These are phyloP conservation scores for Cremastinae sp. DNA, from an alignment of 2,888 invertebrate species.

Conservation along the genomic window DNA sequence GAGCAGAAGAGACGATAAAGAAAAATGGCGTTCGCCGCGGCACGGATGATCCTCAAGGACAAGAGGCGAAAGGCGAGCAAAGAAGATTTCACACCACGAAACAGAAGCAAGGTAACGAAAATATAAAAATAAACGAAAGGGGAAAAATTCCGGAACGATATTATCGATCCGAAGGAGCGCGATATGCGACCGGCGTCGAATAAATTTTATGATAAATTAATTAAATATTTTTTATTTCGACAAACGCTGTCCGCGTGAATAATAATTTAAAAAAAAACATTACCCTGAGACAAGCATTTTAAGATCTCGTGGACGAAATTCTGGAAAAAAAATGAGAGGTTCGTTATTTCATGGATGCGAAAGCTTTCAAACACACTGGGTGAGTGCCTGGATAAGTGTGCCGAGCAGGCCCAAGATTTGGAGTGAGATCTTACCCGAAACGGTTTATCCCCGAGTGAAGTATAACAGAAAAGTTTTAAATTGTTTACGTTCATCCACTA, in stretches of 20 bases:
- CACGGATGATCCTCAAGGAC: conserved; percentile 92
- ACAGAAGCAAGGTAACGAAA: conserved; percentile 89
- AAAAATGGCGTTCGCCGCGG: conserved; percentile 92
- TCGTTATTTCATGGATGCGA: conserved; percentile 2
- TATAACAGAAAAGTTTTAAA: conserved; percentile 26
- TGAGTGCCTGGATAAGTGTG: conserved; percentile 9
- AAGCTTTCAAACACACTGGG: background rate
- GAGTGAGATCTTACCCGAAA: conserved; percentile 14
- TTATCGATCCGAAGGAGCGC: too few species aligned
- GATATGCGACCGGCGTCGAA: background rate
- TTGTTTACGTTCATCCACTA: conserved; percentile 18
- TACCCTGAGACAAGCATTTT: conserved; percentile 3
- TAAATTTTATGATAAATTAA: background rate
- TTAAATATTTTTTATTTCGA: conserved; percentile 39
- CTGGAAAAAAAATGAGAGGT: conserved; percentile 18
- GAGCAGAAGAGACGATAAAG: conserved; percentile 36
- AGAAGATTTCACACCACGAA: conserved; percentile 89
- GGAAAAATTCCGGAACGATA: conserved; percentile 8
- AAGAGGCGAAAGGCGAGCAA: conserved; percentile 90
- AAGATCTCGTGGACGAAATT: conserved; percentile 34
- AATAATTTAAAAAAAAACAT: conserved; percentile 45
- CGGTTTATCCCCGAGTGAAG: conserved; percentile 1
- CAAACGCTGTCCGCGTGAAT: conserved; percentile 58
- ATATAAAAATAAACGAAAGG: conserved; percentile 15
- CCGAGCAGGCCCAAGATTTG: conserved; percentile 1